These are phyloP conservation scores for Actinernus sp. DNA, from an alignment of 92 coral and sea anemone species.

Conservation along the genomic window DNA sequence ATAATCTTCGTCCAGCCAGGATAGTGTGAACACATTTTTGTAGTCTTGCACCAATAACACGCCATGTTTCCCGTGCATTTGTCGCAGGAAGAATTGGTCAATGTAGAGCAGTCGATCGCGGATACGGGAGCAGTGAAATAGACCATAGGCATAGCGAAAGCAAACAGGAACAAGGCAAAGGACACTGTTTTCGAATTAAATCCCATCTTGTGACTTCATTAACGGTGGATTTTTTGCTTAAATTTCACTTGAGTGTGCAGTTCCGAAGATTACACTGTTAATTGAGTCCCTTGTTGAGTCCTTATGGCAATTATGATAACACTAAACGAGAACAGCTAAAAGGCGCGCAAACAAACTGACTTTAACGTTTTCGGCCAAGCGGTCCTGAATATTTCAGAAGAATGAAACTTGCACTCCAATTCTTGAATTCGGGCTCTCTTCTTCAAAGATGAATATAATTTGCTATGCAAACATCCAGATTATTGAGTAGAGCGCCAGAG, in stretches of 20 bases:
- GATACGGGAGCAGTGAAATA: conserved; percentile 75
- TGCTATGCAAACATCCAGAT: too few relatives aligned
- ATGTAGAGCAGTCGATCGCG: conserved; percentile 53
- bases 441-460: too few relatives aligned
- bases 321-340: too few relatives aligned
- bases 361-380: too few relatives aligned
- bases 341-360: too few relatives aligned
- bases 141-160: conserved; percentile 16
- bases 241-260: neutral
- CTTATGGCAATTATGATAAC: too few relatives aligned
- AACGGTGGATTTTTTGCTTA: neutral
- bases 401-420: too few relatives aligned
- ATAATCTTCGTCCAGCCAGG: conserved; percentile 79
- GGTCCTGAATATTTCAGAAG: too few relatives aligned
- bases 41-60: conserved; percentile 86
- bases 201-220: conserved; percentile 9
- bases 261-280: neutral
- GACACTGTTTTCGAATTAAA: conserved; percentile 13
- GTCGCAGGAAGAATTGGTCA: conserved; percentile 70
- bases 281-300: too few relatives aligned
- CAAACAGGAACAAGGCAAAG: conserved; percentile 37
- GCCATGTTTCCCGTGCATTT: conserved; percentile 67
- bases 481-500: too few relatives aligned
- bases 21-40: conserved; percentile 47
- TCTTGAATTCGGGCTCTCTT: too few relatives aligned